Base-by-base conservation (phyloP, 2,888 invertebrate species). In the Drosophila setosimentum region DNA sequence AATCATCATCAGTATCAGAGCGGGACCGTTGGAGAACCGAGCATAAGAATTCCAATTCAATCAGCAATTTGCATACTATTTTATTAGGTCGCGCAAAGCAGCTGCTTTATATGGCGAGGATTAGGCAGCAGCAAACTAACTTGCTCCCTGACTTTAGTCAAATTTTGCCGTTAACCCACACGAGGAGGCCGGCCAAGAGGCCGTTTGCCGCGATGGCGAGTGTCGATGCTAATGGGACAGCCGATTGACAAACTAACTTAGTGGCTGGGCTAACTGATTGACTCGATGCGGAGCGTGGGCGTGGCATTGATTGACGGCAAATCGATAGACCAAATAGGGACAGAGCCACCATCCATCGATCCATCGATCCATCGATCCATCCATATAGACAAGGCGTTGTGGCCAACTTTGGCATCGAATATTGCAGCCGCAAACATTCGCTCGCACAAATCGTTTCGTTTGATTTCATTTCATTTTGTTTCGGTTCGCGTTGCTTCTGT, bases 21-120 rank as follows among this genome's bases (percentile, higher is more conserved):
- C 50, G 70, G 66, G 45, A 29, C 68, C 53, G 57, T 67, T 66
- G 45, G 53, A 66, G 68, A 58, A 58, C 40, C 55, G 57, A 51
- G 68, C 50, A 63, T 45, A 72, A 84, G 68, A 78, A 78, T 78
- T 65, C 35, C 63, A 83, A 85, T 89, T 87, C 83, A 76, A 77
- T 85, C 78, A 82, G 68, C 80, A 87, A 87, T 87, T 87, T 89
- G 89, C 86, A 87, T 87, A 89, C 71, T 73, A 81, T 89, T 80
- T 72, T 73, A 70, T 80, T 80, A 61, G 72, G 68, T 71, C 63
- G 76, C 55, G 68, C 66, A 67, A 76, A 74, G 83, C 79, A 72
- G 82, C 78, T 76, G 78, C 73, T 76, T 76, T 70, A 87, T 82
- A 84, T 60, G 84, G 84, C 55, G 42, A 68, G 71, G 81, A 87